phyloP scores from a whole-genome alignment of 2,113 vertebrate genomes.

The Actenoides lindsayi region DNA sequence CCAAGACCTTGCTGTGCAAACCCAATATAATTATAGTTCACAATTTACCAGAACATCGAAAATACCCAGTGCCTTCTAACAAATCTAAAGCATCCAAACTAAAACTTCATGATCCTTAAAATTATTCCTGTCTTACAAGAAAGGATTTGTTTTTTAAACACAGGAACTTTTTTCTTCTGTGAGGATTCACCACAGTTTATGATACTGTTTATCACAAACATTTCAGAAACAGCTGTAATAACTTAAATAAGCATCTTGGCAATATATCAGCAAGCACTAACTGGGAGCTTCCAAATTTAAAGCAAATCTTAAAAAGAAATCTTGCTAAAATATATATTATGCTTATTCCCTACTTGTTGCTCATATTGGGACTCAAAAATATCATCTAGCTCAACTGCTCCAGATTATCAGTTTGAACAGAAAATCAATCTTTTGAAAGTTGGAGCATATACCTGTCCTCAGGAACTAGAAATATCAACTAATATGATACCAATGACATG shows the following conservation, averaged over 20 bases:
- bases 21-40: background rate
- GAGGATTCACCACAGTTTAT: background rate
- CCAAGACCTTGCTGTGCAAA: background rate
- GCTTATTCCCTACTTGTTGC: background rate
- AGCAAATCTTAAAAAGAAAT: background rate
- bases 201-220: background rate
- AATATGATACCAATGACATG: rapidly evolving
- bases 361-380: background rate
- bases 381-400: background rate
- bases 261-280: background rate
- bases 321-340: background rate
- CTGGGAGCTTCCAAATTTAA: background rate
- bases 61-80: background rate
- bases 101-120: constrained; percentile 6
- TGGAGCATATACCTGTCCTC: background rate
- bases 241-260: background rate
- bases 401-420: background rate
- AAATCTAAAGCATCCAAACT: background rate
- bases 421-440: background rate
- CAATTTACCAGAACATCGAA: constrained; percentile 7
- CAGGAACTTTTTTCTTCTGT: background rate
- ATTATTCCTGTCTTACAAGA: background rate
- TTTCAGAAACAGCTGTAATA: constrained; percentile 45
- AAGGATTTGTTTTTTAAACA: background rate
- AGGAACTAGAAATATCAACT: background rate